These are phyloP conservation scores for Phoenoteleia sp. DNA, from an alignment of 2,888 invertebrate genomes.

Conservation along the genomic window DNA sequence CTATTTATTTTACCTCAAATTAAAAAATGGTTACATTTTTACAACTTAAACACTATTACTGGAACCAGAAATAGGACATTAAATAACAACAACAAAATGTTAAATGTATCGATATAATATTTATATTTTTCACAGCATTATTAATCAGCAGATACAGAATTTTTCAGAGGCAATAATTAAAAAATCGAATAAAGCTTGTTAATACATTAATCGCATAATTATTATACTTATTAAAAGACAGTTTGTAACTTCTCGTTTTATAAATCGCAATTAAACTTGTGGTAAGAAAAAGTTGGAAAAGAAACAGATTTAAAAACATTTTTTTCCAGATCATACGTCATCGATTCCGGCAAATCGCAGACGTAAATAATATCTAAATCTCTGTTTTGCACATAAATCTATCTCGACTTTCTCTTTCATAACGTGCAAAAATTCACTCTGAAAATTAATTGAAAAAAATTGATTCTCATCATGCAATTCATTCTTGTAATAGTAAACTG, in stretches of 20 bases:
- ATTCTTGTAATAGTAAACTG: constrained; percentile 65
- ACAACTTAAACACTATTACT: too few species aligned
- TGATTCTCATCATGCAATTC: constrained; percentile 56
- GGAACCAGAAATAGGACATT: too few species aligned
- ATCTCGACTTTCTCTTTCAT: constrained; percentile 56
- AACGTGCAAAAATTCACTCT: constrained; percentile 69
- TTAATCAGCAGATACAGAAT: constrained; percentile 84
- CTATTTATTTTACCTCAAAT: too few species aligned
- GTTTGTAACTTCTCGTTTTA: constrained; percentile 68
- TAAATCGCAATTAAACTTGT: constrained; percentile 74
- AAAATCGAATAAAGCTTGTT: constrained; percentile 80
- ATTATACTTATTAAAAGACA: constrained; percentile 75
- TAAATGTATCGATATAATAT: constrained; percentile 69
- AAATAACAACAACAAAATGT: constrained; percentile 30
- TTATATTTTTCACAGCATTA: constrained; percentile 82
- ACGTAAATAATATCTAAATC: constrained; percentile 15
- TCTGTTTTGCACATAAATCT: constrained; percentile 56
- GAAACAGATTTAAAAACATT: constrained; percentile 70
- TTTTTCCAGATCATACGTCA: constrained; percentile 42
- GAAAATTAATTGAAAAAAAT: constrained; percentile 70
- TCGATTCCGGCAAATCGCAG: constrained; percentile 61
- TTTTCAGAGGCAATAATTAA: constrained; percentile 79
- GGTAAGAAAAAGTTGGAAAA: constrained; percentile 68
- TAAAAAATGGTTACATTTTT: too few species aligned
- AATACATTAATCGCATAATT: constrained; percentile 84